Percentiles rank a stretch among this genome's conserved stretches.
Conservation (phyloP, 2,113 vertebrate genomes). For the Mola mola region DNA sequence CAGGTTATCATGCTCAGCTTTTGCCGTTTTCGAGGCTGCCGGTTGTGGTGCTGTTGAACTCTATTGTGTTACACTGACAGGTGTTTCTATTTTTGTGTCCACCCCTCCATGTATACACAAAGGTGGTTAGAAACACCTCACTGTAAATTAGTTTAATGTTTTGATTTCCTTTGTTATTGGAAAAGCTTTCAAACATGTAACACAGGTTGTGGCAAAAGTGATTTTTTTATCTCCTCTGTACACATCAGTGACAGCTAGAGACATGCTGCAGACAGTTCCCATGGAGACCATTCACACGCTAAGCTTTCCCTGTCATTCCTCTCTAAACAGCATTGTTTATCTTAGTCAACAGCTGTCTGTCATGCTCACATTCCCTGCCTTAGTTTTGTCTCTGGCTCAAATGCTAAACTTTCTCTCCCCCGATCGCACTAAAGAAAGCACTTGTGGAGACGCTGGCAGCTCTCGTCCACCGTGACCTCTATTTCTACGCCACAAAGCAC, state of each 20-base stretch:
- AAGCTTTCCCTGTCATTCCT: neutral
- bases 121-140: neutral
- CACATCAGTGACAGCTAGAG: conserved; percentile 16
- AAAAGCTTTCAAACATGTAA: neutral
- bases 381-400: neutral
- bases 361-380: neutral
- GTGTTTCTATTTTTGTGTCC: neutral
- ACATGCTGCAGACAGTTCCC: conserved; percentile 16
- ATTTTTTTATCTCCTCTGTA: neutral
- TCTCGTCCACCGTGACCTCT: too few species aligned
- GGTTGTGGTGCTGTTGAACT: neutral
- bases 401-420: neutral
- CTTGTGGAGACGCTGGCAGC: neutral
- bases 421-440: neutral
- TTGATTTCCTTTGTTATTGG: neutral
- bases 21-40: neutral
- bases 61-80: neutral
- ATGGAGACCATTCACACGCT: conserved; percentile 19
- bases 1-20: too few species aligned
- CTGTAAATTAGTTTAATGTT: neutral
- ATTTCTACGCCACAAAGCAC: too few species aligned
- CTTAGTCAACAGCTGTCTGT: conserved; percentile 43
- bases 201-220: neutral
- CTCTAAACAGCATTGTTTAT: conserved; percentile 49
- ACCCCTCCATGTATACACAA: neutral